Evolutionary conservation across 2,797 vertebrate species (phyloP), one percentile per base, ranked within the genome.

Genomic region (Tokudaia tokunoshimensis): DNA sequence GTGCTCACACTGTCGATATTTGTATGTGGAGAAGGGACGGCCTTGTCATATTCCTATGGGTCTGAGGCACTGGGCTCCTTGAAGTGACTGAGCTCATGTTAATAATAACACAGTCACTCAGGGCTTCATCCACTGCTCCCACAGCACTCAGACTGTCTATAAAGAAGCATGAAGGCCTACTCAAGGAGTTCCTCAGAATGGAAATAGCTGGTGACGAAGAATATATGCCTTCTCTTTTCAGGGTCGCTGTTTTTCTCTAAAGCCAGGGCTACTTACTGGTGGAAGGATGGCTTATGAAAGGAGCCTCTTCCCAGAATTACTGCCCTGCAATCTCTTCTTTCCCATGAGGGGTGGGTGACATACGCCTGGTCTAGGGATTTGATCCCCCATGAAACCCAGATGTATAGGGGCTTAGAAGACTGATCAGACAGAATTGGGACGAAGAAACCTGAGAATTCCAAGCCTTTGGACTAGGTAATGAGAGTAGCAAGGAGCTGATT

Each of bases 241-340:
- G n/a, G 63, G 20, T 34, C 55, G 15, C 29, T 65, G 26, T 13
- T 65, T 31, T 29, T 65, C 29, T 57, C 57, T 72, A 63, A 75
- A 92, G 50, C 92, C 92, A 82, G 74, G 59, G 72, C 85, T 63
- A 91, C n/a, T 37, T 67, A 91, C n/a, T 37, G 22, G 29, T 84
- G 20, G 34, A 31, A 24, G 37, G 55, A 67, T 37, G 4, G 88
- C n/a, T 91, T 80, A 13, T 52, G 20, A 74, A 78, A 75, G 91
- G 85, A 52, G 52, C 19, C 13, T 83, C 72, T 55, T 34, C 26
- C 34, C 82, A 70, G 90, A 83, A 50, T 89, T 72, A 37, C n/a
- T 17, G 29, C 24, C 12, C 17, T 9, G 13, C 17, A 31, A 0
- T 79, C 52, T 55, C 14, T 70, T 13, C n/a, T 81, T 95, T 83